Evolutionary conservation across 2,888 invertebrate genomes (phyloP).

Genomic region (Dorcus parallelipipedus): DNA sequence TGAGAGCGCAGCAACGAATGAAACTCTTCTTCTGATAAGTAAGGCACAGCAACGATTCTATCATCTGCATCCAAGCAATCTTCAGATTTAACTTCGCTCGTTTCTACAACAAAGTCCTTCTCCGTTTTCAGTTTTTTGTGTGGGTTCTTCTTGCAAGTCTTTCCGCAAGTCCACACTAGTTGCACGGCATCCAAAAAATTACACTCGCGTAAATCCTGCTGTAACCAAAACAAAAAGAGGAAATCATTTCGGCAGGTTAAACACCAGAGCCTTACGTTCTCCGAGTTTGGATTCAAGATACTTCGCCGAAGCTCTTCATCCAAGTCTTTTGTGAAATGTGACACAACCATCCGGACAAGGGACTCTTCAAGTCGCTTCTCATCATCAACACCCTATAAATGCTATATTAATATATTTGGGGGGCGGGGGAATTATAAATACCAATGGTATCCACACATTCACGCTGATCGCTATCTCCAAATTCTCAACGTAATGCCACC

Average conservation of each 20-base stretch:
- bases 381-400: constrained; percentile 48
- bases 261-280: constrained; percentile 29
- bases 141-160: constrained; percentile 8
- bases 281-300: constrained; percentile 69
- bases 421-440: constrained; percentile 30
- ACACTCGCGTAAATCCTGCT: not conserved
- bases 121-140: not conserved
- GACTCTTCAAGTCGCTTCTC: constrained; percentile 60
- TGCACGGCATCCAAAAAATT: constrained; percentile 15
- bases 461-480: constrained; percentile 64
- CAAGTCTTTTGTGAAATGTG: constrained; percentile 58
- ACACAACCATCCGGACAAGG: constrained; percentile 63
- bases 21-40: constrained; percentile 29
- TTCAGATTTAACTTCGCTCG: not conserved
- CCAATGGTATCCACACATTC: constrained; percentile 72
- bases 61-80: constrained; percentile 8
- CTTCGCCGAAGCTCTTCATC: constrained; percentile 50
- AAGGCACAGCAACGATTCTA: constrained; percentile 22
- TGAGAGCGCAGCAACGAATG: constrained; percentile 32
- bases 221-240: not conserved
- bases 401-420: not conserved
- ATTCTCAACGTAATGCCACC: constrained; percentile 98
- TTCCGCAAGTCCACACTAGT: constrained; percentile 22
- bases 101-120: not conserved
- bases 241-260: not conserved